Percentiles rank a stretch among this genome's conserved stretches.
These are phyloP conservation scores for Carollia perspicillata DNA, from an alignment of 2,113 vertebrate genomes.

Conservation along the genomic window DNA sequence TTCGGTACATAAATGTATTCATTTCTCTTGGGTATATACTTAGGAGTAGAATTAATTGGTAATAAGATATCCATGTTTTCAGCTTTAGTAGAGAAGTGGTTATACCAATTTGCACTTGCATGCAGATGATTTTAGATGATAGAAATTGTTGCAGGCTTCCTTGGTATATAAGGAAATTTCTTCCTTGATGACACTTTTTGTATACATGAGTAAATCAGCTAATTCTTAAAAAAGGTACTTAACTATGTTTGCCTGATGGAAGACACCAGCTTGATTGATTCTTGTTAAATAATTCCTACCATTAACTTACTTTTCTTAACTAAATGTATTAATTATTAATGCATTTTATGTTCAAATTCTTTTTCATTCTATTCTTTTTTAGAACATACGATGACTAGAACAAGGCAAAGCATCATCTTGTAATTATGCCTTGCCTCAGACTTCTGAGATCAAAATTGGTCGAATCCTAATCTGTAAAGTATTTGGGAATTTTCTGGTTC, in stretches of 20 bases:
- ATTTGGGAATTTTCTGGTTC: neutral
- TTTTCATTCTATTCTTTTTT: neutral
- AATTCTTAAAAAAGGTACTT: constrained; percentile 1
- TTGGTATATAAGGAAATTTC: neutral
- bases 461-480: neutral
- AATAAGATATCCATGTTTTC: neutral
- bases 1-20: neutral
- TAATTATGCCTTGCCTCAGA: neutral
- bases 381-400: neutral
- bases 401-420: neutral
- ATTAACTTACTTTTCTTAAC: neutral
- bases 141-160: neutral
- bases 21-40: neutral
- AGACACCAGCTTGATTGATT: neutral
- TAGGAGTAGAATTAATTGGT: neutral
- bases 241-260: neutral
- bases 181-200: neutral
- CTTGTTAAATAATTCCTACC: neutral
- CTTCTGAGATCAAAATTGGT: neutral
- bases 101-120: neutral
- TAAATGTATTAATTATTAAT: neutral
- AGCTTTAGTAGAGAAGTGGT: neutral
- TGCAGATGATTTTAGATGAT: neutral
- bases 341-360: neutral
- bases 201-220: neutral